These are phyloP conservation scores for Macrotus californicus DNA, from an alignment of 2,113 vertebrate genomes.

Conservation along the genomic window DNA sequence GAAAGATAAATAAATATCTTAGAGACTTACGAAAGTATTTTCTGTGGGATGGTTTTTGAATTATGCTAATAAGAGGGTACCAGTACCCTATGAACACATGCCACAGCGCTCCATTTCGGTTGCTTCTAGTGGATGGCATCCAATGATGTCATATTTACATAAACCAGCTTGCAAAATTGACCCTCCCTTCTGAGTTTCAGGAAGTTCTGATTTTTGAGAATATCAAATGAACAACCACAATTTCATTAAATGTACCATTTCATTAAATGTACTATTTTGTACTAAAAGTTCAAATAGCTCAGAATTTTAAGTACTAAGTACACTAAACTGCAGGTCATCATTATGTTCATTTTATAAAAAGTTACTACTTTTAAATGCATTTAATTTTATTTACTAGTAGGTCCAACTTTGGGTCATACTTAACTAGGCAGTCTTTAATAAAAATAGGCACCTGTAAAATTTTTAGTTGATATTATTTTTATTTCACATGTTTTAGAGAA, in stretches of 20 bases:
- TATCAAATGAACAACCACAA: background rate
- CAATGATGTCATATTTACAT: background rate
- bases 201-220: background rate
- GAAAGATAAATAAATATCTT: background rate
- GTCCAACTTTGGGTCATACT: background rate
- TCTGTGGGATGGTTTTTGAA: background rate
- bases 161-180: background rate
- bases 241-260: background rate
- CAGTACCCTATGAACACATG: background rate
- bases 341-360: background rate
- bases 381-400: slow-evolving; percentile 3
- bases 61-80: background rate
- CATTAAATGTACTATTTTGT: background rate
- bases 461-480: background rate
- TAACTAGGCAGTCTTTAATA: background rate
- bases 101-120: background rate
- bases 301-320: background rate
- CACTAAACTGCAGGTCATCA: background rate
- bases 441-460: background rate
- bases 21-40: background rate
- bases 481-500: background rate
- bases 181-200: background rate
- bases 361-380: background rate
- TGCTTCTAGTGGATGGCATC: background rate
- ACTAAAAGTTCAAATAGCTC: background rate